Base-by-base conservation (phyloP, 1,140 invertebrate species). In the Calliopsis andreniformis region DNA sequence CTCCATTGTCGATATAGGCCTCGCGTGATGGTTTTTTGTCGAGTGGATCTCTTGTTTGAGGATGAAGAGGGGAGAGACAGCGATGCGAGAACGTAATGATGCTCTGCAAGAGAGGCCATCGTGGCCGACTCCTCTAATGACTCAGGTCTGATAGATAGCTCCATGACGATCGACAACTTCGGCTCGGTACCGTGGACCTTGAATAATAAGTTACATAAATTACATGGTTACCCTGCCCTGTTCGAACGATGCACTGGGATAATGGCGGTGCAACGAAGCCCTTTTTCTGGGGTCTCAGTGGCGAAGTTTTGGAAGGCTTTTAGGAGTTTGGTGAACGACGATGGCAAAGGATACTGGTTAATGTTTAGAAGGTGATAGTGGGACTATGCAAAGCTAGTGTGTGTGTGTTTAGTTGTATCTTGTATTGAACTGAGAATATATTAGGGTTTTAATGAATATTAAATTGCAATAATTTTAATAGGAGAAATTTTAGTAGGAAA, bases 171-270 rank as follows among this genome's bases (percentile, higher is more conserved):
- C 76, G 76, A 78, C 76, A 72, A 78, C 59, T 76, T 75, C 28
- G 63, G 23, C 72, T 55, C 47, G 35, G 49, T 77, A 55, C 73
- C 47, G 32, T 62, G 56, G 62, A 61, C 63, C 63, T 69, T 63
- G 78, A 79, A 79, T 76, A 79, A 76, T 76, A 79, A 79, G 64
- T 76, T 56, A 79, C 53, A 79, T 76, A 76, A 76, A 79, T 79
- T 76, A 68, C 47, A 61, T 39, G 62, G 42, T 49, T 76, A 32
- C 47, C 39, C 28, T 16, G 56, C 3, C 35, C 30, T 14, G 23
- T 49, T 35, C 5, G 12, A 16, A 39, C 72, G 72, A 68, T 39
- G 23, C 43, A 16, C 49, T 5, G 0, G 8, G 30, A 70, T 59
- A 76, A 76, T 69, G 56, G 53, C 47, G 20, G 0, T 23, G 14